Base-by-base conservation (phyloP, 2,888 invertebrate species). In the Nephrotoma flavescens region DNA sequence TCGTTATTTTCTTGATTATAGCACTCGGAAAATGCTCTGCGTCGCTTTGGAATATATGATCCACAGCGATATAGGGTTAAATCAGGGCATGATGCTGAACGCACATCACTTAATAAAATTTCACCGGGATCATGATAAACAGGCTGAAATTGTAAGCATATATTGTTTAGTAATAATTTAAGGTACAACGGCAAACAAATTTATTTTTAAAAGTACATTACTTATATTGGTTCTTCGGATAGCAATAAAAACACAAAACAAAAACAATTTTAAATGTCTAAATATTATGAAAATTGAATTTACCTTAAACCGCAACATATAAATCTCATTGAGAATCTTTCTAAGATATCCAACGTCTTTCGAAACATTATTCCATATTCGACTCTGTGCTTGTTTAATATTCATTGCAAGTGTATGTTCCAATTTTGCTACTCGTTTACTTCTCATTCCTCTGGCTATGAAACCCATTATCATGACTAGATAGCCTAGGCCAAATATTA, bases 401-500 rank as follows among this genome's bases (percentile, higher is more conserved):
- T 96, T 96, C 88, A 93, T 92, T 0, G 96, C 95, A 87, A 97
- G 92, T 90, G 96, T 95, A 89, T 95, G 95, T 90, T 97, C 97
- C 88, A 97, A 91, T 89, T 93, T 93, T 52, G 94, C 94, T 86
- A 97, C 93, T 89, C 94, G 93, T 90, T 97, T 96, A 88, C 96
- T 96, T 86, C 94, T 92, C 87, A 92, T 89, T 85, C 92, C 92
- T 88, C 92, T 91, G 9, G 96, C 95, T 88, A 97, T 96, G 89
- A 97, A 97, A 0, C 96, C 96, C 89, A 97, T 94, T 85, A 97
- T 94, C 97, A 98, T 98, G 41, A 97, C 95, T 84, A 97, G 94
- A 91, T 98, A 98, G 0, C 97, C 97, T 88, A 98, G 93, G 0
- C 98, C 97, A 89, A 97, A 97, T 87, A 97, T 96, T 86, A 98